These are phyloP conservation scores for Salminus brasiliensis DNA, from an alignment of 2,113 vertebrate species.

Conservation along the genomic window DNA sequence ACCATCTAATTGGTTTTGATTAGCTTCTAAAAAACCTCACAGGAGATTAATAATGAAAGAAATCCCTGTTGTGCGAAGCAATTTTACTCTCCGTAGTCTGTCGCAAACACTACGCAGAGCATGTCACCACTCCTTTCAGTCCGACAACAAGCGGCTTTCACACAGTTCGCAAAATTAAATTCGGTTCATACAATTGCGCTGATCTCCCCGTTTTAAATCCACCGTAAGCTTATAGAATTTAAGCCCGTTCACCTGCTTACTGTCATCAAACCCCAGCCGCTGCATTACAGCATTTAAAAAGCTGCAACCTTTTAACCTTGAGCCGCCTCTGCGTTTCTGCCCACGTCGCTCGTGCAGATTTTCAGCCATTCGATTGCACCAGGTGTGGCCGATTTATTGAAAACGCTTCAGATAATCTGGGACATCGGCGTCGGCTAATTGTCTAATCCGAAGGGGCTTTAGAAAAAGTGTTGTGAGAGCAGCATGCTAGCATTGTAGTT, in stretches of 20 bases:
- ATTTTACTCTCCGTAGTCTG: constrained; percentile 8
- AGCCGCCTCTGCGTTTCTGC: background rate
- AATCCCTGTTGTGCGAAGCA: constrained; percentile 25
- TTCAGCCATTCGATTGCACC: no score
- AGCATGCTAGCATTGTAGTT: background rate
- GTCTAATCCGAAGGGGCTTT: background rate
- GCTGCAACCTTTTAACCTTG: background rate
- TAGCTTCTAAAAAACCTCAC: constrained; percentile 25
- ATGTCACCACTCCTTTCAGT: background rate
- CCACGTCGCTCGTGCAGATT: no score
- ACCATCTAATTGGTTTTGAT: constrained; percentile 17
- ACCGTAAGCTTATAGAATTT: constrained; percentile 1
- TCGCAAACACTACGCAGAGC: background rate
- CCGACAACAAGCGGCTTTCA: background rate
- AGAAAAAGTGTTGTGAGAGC: background rate
- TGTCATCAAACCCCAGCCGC: background rate
- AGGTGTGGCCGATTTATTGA: background rate
- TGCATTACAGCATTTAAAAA: background rate
- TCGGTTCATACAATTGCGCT: constrained; percentile 1
- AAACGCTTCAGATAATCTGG: background rate
- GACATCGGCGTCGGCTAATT: background rate
- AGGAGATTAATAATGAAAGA: constrained; percentile 39
- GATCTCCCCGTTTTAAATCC: background rate
- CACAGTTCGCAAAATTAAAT: background rate
- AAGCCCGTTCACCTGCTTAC: background rate